Evolutionary conservation across 1,140 invertebrate species (phyloP), one percentile per base, ranked within the genome.

Genomic region (Aleiodes sp.): DNA sequence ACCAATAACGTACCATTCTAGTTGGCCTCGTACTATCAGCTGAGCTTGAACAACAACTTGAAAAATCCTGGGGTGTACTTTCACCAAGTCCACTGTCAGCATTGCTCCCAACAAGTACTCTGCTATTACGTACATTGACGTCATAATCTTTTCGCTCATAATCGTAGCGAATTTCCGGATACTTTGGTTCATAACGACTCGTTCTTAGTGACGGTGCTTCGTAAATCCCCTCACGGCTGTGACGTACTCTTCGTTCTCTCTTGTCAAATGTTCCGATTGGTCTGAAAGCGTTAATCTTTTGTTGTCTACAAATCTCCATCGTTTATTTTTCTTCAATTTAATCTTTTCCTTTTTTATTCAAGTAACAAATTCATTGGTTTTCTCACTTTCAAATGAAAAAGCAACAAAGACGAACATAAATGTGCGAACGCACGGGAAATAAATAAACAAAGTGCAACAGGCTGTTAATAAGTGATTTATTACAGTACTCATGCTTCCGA

Each of bases 401-500:
- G 31, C 35, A 31, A 12, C 4, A 35, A 74, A 77, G 73, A 76
- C 75, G 79, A 81, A 75, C 78, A 75, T 70, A 70, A 72, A 71
- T 75, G 77, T 80, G 78, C 75, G 76, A 80, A 69, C 52, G 61
- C 29, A 64, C 24, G 73, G 66, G 70, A 70, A 76, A 83, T 78
- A 80, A 85, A 84, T 82, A 85, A 82, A 82, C 76, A 83, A 76
- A 31, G 81, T 83, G 82, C 80, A 69, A 81, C 76, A 83, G 79
- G 80, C 81, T 75, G 80, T 85, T 84, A 85, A 83, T 81, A 75
- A 84, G 80, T 83, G 78, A 81, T 86, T 86, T 86, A 85, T 86
- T 86, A 80, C 75, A 73, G 78, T 75, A 70, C 57, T 80, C 78
- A 81, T 84, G 82, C 80, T 80, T 80, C 71, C 78, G 82, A 82